A percentile compares a stretch with the other conserved stretches of the same genome.
phyloP scores from a whole-genome alignment of 2,113 vertebrate genomes.

The Ceyx margarethae region DNA sequence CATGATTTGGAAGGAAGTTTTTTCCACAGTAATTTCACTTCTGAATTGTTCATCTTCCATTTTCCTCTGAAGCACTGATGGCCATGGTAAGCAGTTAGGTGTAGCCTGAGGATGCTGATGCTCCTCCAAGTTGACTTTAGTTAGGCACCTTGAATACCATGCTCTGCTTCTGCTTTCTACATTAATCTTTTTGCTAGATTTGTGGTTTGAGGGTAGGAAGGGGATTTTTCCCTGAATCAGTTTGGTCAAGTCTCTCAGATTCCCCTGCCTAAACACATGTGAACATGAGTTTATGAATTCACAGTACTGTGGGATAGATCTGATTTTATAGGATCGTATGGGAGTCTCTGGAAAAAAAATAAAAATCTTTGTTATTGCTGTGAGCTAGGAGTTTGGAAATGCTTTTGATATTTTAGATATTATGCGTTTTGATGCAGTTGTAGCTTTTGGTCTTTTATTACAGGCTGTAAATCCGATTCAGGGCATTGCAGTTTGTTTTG shows the following conservation, averaged over 20 bases:
- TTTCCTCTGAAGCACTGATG: neutral
- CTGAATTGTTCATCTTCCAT: neutral
- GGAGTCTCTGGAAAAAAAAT: neutral
- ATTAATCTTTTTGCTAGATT: neutral
- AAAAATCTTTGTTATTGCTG: neutral
- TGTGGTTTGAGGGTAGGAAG: neutral
- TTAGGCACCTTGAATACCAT: accelerated
- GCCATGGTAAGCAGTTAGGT: neutral
- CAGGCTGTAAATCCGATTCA: neutral
- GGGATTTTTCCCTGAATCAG: neutral
- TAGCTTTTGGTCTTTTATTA: neutral
- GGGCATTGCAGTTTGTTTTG: neutral
- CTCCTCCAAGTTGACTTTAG: neutral
- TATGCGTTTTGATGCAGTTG: neutral
- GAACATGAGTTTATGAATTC: neutral
- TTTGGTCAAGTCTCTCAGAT: neutral
- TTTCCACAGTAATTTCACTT: neutral
- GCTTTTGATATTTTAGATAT: neutral
- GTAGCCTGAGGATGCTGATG: neutral
- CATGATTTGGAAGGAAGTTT: neutral
- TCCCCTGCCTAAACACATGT: neutral
- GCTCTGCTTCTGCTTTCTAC: neutral
- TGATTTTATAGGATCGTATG: neutral
- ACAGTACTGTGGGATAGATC: neutral
- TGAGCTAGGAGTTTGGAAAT: neutral